These are phyloP conservation scores for Cynopterus brachyotis DNA, from an alignment of 2,113 vertebrate species.

Conservation along the genomic window DNA sequence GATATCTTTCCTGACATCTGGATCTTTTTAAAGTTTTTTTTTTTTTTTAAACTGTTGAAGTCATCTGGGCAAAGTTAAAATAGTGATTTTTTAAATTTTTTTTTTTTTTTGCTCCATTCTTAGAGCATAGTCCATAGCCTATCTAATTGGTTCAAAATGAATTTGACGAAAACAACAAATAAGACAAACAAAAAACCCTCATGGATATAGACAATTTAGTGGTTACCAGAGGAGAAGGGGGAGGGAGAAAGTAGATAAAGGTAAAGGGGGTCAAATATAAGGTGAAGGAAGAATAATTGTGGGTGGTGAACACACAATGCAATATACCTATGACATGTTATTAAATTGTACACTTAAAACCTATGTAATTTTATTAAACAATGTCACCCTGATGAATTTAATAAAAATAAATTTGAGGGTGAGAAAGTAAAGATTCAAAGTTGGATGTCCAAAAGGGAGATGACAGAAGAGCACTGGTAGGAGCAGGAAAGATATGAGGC, in stretches of 20 bases:
- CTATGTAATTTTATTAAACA: too few relatives aligned
- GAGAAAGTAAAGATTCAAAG: background rate
- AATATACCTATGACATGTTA: too few relatives aligned
- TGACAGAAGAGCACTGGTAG: background rate
- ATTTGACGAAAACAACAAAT: background rate
- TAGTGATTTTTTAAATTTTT: background rate
- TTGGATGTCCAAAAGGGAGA: background rate
- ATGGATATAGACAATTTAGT: too few relatives aligned
- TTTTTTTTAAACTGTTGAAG: background rate
- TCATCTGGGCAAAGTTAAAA: background rate
- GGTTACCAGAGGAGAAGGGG: too few relatives aligned
- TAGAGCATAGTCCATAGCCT: background rate
- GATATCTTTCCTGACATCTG: background rate
- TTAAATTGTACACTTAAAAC: too few relatives aligned
- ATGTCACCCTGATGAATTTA: too few relatives aligned
- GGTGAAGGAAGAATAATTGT: too few relatives aligned
- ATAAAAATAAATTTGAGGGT: background rate
- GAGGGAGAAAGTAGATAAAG: too few relatives aligned
- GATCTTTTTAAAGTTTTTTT: background rate
- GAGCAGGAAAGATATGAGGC: background rate
- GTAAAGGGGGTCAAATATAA: too few relatives aligned
- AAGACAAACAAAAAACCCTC: too few relatives aligned
- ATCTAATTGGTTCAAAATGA: background rate
- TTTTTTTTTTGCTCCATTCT: background rate
- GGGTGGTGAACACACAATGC: too few relatives aligned